Evolutionary conservation across 2,113 vertebrate species (phyloP), one percentile per base, ranked within the genome.

Genomic region (Lota lota): DNA sequence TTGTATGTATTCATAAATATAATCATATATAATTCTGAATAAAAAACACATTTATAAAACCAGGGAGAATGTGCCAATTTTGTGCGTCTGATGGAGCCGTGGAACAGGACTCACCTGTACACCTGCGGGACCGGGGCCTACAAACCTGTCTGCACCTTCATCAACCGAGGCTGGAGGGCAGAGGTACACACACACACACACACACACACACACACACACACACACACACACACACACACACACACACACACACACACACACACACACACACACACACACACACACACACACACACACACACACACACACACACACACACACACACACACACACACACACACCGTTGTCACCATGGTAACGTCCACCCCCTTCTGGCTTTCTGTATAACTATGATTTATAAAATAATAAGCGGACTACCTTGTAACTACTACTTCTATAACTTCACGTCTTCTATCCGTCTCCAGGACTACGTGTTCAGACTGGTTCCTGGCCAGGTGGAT

Each of bases 21-120:
- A 56, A 18, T 18, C 3, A n/a, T n/a, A n/a, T n/a, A 56, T 14
- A 3, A 18, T 56, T 6, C n/a, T 56, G 16, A 18, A 56, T n/a
- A 3, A n/a, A n/a, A 18, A 18, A n/a, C 17, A 0, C 18, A 3
- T 56, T 56, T 56, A 3, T 56, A 5, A 7, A 24, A 21, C 54
- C 75, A 92, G 91, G 87, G 84, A 6, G 90, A 91, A 58, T 92
- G 91, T 76, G 83, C 85, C 66, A 92, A 92, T 72, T 91, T 88
- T 70, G 74, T 92, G 16, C 87, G 91, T 6, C 79, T 92, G 61
- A 89, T 91, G 15, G 83, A 91, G 60, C 88, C 88, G 0, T 81
- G 87, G 84, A 92, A 92, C 77, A 81, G 89, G 10, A 92, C 91
- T 7, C 91, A 92, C 68, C 82, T 92, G 64, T 91, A 91, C 21